A percentile compares a stretch with the other conserved stretches of the same genome.
Conservation (phyloP, 2,113 vertebrate genomes). For the Notiomystis cincta region DNA sequence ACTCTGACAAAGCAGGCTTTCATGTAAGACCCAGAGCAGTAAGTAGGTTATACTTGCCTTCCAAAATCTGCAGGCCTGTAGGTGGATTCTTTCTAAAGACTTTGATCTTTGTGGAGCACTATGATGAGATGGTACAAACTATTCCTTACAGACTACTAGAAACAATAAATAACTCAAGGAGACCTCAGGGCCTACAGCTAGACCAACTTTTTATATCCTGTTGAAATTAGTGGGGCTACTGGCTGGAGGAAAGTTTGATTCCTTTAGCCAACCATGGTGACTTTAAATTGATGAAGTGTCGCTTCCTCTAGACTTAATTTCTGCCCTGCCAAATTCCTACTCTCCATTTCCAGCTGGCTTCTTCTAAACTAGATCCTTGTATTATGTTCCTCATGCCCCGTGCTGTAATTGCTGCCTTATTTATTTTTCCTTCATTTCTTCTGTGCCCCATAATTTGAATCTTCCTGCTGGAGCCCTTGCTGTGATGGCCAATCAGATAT, state of each 20-base stretch:
- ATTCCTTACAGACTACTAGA: background rate
- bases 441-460: background rate
- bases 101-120: slow-evolving; percentile 19
- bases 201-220: background rate
- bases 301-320: background rate
- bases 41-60: background rate
- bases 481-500: background rate
- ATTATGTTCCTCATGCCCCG: background rate
- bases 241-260: background rate
- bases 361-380: background rate
- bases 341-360: background rate
- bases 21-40: background rate
- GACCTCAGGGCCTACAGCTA: background rate
- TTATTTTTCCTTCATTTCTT: background rate
- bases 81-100: slow-evolving; percentile 26
- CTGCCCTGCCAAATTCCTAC: background rate
- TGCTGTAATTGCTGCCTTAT: background rate
- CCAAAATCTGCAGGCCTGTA: background rate
- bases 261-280: background rate
- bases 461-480: background rate
- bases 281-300: background rate
- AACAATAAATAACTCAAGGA: background rate
- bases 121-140: background rate
- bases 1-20: background rate
- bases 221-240: background rate